Conservation (phyloP, 2,888 invertebrate genomes). For the Tubulanus polymorphus region DNA sequence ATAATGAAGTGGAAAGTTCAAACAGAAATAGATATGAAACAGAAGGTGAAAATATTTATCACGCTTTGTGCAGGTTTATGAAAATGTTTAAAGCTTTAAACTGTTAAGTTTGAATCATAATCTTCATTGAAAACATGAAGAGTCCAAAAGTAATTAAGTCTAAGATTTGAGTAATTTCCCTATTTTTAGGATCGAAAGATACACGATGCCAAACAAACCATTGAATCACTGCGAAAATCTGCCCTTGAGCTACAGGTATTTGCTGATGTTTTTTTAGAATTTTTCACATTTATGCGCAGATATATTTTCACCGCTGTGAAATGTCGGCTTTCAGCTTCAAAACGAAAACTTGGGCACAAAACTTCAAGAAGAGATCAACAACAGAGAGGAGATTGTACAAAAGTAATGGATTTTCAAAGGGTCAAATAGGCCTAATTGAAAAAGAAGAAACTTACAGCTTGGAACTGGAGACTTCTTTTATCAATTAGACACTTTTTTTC, state of each 20-base stretch:
- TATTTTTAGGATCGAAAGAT: conserved; percentile 36
- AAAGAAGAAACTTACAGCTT: no score
- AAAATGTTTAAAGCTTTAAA: not conserved
- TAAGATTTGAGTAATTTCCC: not conserved
- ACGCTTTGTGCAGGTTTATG: not conserved
- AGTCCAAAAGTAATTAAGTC: not conserved
- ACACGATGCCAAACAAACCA: conserved; percentile 31
- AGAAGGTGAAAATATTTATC: conserved; percentile 38
- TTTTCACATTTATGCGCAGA: not conserved
- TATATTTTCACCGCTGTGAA: not conserved
- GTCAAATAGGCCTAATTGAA: no score
- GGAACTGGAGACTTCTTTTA: not conserved
- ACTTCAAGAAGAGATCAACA: conserved; percentile 37
- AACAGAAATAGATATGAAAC: conserved; percentile 42
- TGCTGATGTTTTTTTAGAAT: not conserved
- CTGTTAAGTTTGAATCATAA: not conserved
- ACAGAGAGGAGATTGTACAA: conserved; percentile 31
- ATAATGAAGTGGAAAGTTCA: conserved; percentile 47
- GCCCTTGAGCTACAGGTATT: conserved; percentile 40
- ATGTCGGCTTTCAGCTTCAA: conserved; percentile 28
- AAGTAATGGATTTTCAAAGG: conserved; percentile 20
- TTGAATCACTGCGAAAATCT: conserved; percentile 37
- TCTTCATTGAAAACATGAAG: not conserved
- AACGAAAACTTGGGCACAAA: conserved; percentile 40
- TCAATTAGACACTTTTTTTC: not conserved